Percentiles rank a stretch among this genome's conserved stretches.
Conservation (phyloP, 2,113 vertebrate genomes). For the Brienomyrus brachyistius region DNA sequence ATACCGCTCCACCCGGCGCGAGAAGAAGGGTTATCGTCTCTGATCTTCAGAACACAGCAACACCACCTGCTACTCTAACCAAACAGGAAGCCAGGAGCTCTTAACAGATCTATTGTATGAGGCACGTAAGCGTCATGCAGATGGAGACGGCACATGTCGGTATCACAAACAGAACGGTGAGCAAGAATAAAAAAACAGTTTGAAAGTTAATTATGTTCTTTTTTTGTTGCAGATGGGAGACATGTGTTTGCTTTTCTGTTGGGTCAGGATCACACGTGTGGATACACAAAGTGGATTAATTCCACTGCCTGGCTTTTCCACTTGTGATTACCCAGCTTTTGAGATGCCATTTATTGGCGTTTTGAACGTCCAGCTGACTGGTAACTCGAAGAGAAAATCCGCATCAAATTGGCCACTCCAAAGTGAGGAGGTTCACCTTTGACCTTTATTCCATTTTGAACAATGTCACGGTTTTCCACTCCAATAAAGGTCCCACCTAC, state of each 20-base stretch:
- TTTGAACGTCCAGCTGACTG: not conserved
- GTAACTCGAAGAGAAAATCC: not conserved
- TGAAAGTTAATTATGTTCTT: not conserved
- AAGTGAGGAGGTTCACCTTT: not conserved
- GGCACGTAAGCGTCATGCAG: not conserved
- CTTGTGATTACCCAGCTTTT: not conserved
- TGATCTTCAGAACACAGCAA: not conserved
- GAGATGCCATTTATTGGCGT: not conserved
- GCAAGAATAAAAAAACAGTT: too few relatives aligned
- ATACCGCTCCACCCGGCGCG: not conserved
- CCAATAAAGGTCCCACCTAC: not conserved
- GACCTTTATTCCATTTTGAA: not conserved
- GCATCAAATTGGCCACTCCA: not conserved
- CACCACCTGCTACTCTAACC: not conserved
- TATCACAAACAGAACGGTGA: not conserved
- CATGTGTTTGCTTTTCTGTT: not conserved
- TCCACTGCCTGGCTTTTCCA: not conserved
- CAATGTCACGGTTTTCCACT: not conserved
- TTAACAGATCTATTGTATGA: not conserved
- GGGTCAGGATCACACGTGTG: not conserved
- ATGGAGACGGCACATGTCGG: not conserved
- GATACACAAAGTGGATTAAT: not conserved
- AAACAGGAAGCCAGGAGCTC: not conserved
- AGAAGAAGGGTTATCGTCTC: not conserved
- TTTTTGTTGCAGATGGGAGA: not conserved